phyloP scores from a whole-genome alignment of 2,113 vertebrate species.

The Lepus timidus region DNA sequence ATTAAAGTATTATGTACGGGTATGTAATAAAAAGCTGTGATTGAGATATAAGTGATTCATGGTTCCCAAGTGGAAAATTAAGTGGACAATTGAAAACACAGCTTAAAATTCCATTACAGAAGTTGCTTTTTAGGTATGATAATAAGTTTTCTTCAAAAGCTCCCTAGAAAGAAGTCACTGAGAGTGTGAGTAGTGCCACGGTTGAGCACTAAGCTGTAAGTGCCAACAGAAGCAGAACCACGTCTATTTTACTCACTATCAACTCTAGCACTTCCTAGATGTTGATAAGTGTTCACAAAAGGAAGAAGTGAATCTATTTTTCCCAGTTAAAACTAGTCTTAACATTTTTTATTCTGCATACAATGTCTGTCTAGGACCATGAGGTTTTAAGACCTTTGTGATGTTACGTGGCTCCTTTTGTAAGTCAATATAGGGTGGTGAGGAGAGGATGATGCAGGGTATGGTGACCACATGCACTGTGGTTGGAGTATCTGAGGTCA shows the following conservation, averaged over 20 bases:
- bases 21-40: background rate
- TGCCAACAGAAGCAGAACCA: background rate
- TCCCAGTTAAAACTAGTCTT: background rate
- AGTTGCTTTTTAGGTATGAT: background rate
- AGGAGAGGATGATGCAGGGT: background rate
- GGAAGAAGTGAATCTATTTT: background rate
- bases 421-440: background rate
- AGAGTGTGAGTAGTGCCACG: background rate
- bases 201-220: background rate
- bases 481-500: background rate
- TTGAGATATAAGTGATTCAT: background rate
- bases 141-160: background rate
- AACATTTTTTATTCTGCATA: background rate
- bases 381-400: background rate
- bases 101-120: background rate
- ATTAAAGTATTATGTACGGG: background rate
- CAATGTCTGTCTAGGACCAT: background rate
- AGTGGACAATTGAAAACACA: constrained; percentile 23
- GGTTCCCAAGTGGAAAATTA: background rate
- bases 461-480: background rate
- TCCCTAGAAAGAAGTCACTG: background rate
- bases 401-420: background rate
- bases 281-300: background rate
- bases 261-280: background rate
- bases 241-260: background rate